phyloP scores from a whole-genome alignment of 2,888 invertebrate genomes.

The Schrankia costaestrigalis region DNA sequence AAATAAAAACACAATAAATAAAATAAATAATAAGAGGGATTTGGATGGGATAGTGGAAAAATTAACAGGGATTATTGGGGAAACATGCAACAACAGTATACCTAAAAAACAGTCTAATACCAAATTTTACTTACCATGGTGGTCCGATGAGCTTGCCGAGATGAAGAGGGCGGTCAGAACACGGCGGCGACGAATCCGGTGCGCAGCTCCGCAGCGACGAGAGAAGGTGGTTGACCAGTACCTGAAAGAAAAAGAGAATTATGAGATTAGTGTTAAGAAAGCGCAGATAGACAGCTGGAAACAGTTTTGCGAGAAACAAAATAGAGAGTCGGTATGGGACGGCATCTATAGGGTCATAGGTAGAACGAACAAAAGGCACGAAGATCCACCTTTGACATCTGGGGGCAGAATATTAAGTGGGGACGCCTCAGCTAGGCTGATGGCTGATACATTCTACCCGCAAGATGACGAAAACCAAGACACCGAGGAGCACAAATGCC shows the following conservation, averaged over 20 bases:
- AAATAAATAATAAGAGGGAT: background rate
- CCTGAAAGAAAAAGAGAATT: background rate
- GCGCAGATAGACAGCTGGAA: background rate
- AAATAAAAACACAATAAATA: background rate
- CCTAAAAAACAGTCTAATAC: slow-evolving; percentile 5
- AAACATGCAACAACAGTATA: slow-evolving; percentile 5
- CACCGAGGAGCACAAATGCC: no score
- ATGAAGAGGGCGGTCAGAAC: slow-evolving; percentile 12
- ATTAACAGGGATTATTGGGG: slow-evolving; percentile 4
- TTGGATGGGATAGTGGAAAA: slow-evolving; percentile 1
- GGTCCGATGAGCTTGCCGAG: slow-evolving; percentile 11
- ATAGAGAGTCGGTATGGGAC: background rate
- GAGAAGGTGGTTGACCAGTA: slow-evolving; percentile 4
- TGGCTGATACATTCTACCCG: no score
- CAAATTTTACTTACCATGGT: slow-evolving; percentile 18
- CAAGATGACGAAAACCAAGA: no score
- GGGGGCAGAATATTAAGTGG: no score
- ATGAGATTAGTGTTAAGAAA: background rate
- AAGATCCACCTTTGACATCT: no score
- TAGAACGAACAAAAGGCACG: no score
- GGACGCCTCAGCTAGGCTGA: no score
- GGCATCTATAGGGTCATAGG: no score
- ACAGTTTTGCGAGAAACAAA: background rate
- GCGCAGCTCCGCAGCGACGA: slow-evolving; percentile 13
- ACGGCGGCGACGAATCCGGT: slow-evolving; percentile 11